Conservation (phyloP, 2,888 invertebrate genomes). For the Gryllus longicercus region DNA sequence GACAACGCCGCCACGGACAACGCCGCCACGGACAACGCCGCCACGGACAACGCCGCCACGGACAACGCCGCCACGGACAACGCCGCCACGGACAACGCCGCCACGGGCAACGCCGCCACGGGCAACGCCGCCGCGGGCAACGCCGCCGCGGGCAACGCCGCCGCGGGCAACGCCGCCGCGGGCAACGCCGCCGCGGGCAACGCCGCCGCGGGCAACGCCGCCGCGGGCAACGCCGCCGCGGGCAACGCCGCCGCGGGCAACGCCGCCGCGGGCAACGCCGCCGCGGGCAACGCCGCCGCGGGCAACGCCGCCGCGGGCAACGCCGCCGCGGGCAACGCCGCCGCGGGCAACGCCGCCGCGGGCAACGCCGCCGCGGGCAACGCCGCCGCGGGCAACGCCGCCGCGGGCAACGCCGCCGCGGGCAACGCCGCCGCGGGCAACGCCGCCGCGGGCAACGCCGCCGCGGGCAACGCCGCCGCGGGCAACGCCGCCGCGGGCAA, state of each 20-base stretch:
- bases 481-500: background rate
- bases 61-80: no score
- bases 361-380: background rate
- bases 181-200: background rate
- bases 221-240: background rate
- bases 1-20: no score
- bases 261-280: background rate
- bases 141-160: background rate
- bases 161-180: background rate
- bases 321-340: background rate
- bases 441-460: background rate
- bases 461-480: background rate
- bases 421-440: background rate
- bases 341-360: background rate
- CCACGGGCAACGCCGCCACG: no score
- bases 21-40: no score
- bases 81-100: no score
- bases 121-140: no score
- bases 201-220: background rate
- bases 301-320: background rate
- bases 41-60: no score
- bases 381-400: background rate
- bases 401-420: background rate
- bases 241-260: background rate
- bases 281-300: background rate